Evolutionary conservation across 2,797 vertebrate species (phyloP).

Genomic region (Pseudocheirus occidentalis): DNA sequence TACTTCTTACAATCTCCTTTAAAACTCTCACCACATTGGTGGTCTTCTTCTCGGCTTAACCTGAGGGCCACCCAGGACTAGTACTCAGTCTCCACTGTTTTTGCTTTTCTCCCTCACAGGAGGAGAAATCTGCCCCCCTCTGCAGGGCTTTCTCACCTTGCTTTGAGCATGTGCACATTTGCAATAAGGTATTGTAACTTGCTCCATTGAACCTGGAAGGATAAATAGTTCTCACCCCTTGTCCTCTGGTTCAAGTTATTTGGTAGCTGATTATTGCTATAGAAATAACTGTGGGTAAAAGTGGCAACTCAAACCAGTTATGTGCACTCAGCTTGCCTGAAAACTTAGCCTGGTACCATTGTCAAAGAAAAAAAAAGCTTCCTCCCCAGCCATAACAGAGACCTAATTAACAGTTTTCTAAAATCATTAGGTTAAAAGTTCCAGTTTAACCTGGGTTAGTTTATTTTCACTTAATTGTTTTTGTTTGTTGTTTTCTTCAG

Average conservation of each 20-base stretch:
- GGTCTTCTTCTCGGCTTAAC: neutral
- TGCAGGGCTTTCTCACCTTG: constrained; percentile 48
- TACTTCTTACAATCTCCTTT: neutral
- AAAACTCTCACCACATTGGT: neutral
- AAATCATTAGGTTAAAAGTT: neutral
- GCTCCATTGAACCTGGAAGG: constrained; percentile 48
- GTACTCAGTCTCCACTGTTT: neutral
- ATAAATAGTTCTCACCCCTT: constrained; percentile 72
- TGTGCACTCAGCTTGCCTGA: neutral
- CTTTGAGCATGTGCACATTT: constrained; percentile 54
- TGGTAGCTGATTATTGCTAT: constrained; percentile 65
- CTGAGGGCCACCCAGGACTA: neutral
- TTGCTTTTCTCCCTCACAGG: neutral
- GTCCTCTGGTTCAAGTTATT: constrained; percentile 50
- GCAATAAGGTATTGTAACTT: constrained; percentile 35
- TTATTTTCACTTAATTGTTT: neutral
- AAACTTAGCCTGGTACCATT: neutral
- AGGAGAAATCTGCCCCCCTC: constrained; percentile 44
- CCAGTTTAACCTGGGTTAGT: neutral
- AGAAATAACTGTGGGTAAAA: constrained; percentile 62
- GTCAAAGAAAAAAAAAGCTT: neutral
- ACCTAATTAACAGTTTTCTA: no score
- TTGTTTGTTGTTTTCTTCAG: neutral
- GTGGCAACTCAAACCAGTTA: constrained; percentile 15
- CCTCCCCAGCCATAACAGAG: neutral